phyloP scores from a whole-genome alignment of 2,113 vertebrate species.

The Aviceda subcristata region DNA sequence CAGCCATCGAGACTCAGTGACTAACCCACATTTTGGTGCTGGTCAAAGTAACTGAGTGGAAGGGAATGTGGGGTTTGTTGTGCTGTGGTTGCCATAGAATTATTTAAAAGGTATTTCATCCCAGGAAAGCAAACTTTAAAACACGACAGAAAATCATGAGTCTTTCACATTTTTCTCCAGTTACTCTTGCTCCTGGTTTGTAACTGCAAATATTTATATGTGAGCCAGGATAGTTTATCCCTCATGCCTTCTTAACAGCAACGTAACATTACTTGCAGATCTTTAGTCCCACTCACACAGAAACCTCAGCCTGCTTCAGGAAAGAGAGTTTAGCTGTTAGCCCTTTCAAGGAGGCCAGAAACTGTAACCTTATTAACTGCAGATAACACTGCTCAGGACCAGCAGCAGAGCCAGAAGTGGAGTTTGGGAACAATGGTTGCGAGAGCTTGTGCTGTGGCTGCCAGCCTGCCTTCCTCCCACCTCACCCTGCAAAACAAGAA shows the following conservation, averaged over 20 bases:
- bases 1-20: not conserved
- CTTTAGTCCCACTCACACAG: not conserved
- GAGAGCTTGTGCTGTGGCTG: not conserved
- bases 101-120: not conserved
- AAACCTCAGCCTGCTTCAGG: not conserved
- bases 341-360: not conserved
- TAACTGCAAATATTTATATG: slow-evolving; percentile 36
- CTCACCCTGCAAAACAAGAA: not conserved
- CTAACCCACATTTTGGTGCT: not conserved
- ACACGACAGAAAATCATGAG: not conserved
- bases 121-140: not conserved
- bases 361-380: not conserved
- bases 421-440: not conserved
- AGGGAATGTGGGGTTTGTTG: not conserved
- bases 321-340: not conserved
- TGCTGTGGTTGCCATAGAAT: not conserved
- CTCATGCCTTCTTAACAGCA: not conserved
- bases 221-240: slow-evolving; percentile 29
- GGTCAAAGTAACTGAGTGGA: not conserved
- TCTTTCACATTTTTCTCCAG: not conserved
- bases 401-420: not conserved
- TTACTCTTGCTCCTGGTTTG: slow-evolving; percentile 2
- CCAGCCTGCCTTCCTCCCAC: not conserved
- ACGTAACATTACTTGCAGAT: not conserved
- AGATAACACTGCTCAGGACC: not conserved